A percentile compares a stretch with the other conserved stretches of the same genome.
phyloP scores from a whole-genome alignment of 1,140 invertebrate genomes.

The Cardiocondyla obscurior region DNA sequence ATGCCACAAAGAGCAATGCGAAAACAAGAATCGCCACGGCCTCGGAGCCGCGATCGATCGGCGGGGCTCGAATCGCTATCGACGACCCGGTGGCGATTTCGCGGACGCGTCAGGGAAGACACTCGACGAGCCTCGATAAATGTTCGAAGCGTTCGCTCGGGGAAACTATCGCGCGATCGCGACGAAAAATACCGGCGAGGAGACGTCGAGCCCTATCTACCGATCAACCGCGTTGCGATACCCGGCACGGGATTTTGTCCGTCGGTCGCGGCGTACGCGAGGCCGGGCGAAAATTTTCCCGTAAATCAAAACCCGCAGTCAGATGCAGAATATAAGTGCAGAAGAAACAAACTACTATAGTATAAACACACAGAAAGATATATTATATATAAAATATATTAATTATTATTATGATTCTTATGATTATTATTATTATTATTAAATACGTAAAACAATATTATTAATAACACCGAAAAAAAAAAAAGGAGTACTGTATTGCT shows the following conservation, averaged over 20 bases:
- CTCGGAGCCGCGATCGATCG: constrained; percentile 31
- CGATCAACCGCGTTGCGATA: not conserved
- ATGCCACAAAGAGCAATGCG: constrained; percentile 66
- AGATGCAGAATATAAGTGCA: constrained; percentile 81
- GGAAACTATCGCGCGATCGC: not conserved
- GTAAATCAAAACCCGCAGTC: constrained; percentile 84
- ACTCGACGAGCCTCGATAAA: not conserved
- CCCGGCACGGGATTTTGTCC: not conserved
- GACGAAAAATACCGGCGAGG: not conserved
- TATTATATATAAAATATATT: constrained; percentile 74
- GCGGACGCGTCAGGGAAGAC: not conserved
- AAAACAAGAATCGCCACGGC: constrained; percentile 57
- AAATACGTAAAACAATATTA: constrained; percentile 82
- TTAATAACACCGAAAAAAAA: constrained; percentile 79
- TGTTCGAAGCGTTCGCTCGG: not conserved
- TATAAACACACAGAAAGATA: constrained; percentile 75
- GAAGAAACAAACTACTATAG: constrained; percentile 81
- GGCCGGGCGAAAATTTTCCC: constrained; percentile 74
- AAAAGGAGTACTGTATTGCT: constrained; percentile 81
- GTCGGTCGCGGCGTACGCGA: constrained; percentile 43
- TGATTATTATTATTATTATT: constrained; percentile 78
- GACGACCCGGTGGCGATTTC: not conserved
- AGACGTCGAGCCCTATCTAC: not conserved
- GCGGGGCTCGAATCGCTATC: not conserved
- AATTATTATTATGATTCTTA: constrained; percentile 64